Evolutionary conservation across 2,797 vertebrate genomes (phyloP).

Genomic region (Calcarius lapponicus): DNA sequence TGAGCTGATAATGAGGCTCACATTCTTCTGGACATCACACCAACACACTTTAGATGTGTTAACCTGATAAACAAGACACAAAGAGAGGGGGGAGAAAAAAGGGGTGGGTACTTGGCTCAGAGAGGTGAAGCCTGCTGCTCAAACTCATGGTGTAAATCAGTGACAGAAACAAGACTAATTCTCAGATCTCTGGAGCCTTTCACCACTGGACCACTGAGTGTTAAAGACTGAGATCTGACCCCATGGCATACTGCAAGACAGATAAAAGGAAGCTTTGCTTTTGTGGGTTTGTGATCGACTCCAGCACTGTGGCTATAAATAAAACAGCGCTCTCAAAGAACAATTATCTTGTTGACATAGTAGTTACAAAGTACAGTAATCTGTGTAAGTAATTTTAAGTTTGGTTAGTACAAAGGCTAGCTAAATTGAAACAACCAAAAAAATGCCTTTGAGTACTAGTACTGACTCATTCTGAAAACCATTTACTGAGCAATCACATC

Average conservation of each 20-base stretch:
- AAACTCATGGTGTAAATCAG: not conserved
- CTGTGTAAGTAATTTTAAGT: not conserved
- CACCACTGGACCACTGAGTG: not conserved
- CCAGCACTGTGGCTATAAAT: not conserved
- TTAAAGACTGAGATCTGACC: not conserved
- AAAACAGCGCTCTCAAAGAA: not conserved
- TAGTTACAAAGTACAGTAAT: slow-evolving; percentile 15
- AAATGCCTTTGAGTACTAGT: not conserved
- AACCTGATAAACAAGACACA: not conserved
- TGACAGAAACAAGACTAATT: not conserved
- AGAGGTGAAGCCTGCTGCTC: not conserved
- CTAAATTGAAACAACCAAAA: not conserved
- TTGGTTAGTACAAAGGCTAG: not conserved
- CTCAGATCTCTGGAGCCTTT: not conserved
- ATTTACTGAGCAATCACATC: not conserved
- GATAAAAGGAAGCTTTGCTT: not conserved
- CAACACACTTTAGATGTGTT: not conserved
- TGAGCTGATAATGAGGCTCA: not conserved
- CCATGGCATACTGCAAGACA: not conserved
- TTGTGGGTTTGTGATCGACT: not conserved
- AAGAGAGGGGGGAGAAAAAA: not conserved
- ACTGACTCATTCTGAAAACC: not conserved
- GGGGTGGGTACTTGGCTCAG: not conserved
- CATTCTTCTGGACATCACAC: not conserved
- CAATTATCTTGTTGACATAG: not conserved